Conservation (phyloP, 1,140 invertebrate genomes). For the Tetramorium simillimum region DNA sequence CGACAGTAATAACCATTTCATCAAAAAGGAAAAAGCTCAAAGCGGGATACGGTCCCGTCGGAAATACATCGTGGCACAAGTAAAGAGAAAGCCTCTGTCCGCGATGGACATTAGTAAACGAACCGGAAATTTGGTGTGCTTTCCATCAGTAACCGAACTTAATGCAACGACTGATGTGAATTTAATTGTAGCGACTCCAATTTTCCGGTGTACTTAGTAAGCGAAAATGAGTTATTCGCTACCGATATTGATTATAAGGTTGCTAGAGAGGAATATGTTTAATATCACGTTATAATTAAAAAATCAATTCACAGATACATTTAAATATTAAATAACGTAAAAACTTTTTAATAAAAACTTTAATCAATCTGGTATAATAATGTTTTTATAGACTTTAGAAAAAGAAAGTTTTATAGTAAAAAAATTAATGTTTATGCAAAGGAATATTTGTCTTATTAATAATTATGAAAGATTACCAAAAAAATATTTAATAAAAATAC, state of each 20-base stretch:
- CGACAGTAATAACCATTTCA: slow-evolving; percentile 58
- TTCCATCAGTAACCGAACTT: slow-evolving; percentile 42
- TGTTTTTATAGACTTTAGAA: background rate
- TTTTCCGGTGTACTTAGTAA: slow-evolving; percentile 4
- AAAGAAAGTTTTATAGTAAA: background rate
- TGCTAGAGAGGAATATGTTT: background rate
- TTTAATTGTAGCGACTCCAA: slow-evolving; percentile 48
- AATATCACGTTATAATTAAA: background rate
- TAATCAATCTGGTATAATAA: background rate
- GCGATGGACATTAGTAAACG: slow-evolving; percentile 51
- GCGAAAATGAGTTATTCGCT: slow-evolving; percentile 1
- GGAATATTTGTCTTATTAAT: background rate
- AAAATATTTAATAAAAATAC: background rate
- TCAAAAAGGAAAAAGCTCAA: slow-evolving; percentile 51
- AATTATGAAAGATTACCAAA: background rate
- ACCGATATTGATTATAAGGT: background rate
- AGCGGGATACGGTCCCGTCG: slow-evolving; percentile 26
- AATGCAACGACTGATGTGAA: slow-evolving; percentile 27
- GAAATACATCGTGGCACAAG: slow-evolving; percentile 43
- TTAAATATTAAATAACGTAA: background rate
- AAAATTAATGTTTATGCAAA: background rate
- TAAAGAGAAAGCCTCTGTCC: slow-evolving; percentile 27
- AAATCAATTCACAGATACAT: background rate
- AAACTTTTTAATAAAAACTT: too few relatives aligned
- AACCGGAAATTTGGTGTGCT: slow-evolving; percentile 53